Evolutionary conservation across 2,797 vertebrate genomes (phyloP), one percentile per base, ranked within the genome.

Genomic region (Chloroceryle amazona): DNA sequence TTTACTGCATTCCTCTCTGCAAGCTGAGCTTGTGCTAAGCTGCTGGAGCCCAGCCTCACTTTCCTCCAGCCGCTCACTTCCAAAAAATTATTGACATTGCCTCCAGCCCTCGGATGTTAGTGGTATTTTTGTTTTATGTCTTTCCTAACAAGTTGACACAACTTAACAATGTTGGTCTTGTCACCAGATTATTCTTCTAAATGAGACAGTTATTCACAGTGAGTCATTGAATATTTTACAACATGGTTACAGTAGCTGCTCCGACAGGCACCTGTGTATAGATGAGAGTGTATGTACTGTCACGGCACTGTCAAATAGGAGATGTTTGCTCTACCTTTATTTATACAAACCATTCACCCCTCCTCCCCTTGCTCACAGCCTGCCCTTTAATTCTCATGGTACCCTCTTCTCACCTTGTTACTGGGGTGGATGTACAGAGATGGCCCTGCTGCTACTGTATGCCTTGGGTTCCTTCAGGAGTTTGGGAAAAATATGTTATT

Each of bases 51-150:
- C 75, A 52, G 29, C 22, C 44, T 83, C 74, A 44, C 78, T 67
- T 63, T 86, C 41, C 51, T 61, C 83, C 44, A 61, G 82, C 62
- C 5, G 0, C 49, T 90, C 51, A 42, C 85, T 93, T 91, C 89
- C 80, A 83, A 82, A 97, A 87, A 94, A 75, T 81, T 66, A 72
- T 80, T 94, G 96, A 90, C 86, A 66, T 35, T 84, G 94, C 92
- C 93, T 96, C 78, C 57, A 84, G 86, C 61, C 91, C 67, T 83
- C 10, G 86, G 85, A 96, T 96, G 96, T 79, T 96, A 95, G 92
- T 96, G 93, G 95, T 96, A 94, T 92, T 80, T 96, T 96, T 95
- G 93, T 82, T 95, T 96, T 97, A 96, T 95, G 86, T 92, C 86
- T 96, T 94, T 89, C 70, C 73, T 94, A 93, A 93, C 92, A 87